Conservation (phyloP, 1,140 invertebrate genomes). For the Drosophila navojoa region DNA sequence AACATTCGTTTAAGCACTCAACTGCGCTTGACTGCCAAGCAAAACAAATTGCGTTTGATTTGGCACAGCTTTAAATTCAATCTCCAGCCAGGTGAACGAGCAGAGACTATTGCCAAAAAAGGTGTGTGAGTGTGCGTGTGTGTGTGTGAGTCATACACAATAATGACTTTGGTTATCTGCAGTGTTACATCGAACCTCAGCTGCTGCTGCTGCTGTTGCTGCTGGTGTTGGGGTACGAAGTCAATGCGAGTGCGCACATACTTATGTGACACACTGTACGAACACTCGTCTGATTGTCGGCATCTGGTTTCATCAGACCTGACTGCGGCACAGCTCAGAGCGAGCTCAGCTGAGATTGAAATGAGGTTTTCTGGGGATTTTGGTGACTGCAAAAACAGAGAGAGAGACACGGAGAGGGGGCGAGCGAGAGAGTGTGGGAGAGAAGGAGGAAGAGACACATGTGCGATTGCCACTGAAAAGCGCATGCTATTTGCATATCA, state of each 20-base stretch:
- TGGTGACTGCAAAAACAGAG: conserved; percentile 36
- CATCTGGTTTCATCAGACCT: conserved; percentile 43
- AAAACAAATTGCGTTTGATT: conserved; percentile 42
- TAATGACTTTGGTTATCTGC: conserved; percentile 50
- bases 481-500: conserved; percentile 78
- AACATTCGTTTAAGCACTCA: conserved; percentile 45
- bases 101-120: not conserved
- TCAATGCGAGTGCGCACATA: conserved; percentile 25
- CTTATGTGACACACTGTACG: conserved; percentile 33
- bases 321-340: conserved; percentile 60
- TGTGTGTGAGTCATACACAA: not conserved
- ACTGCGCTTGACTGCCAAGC: conserved; percentile 22
- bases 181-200: conserved; percentile 34
- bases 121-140: too few relatives aligned
- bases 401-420: not conserved
- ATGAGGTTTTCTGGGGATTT: conserved; percentile 60
- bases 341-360: conserved; percentile 74
- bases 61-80: conserved; percentile 28
- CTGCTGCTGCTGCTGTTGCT: not conserved
- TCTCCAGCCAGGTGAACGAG: not conserved
- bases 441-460: not conserved
- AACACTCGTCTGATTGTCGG: conserved; percentile 6
- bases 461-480: conserved; percentile 58
- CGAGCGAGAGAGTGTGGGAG: not conserved
- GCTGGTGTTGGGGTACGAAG: conserved; percentile 7